Conservation (phyloP, 2,888 invertebrate species). For the Catonia carolina region DNA sequence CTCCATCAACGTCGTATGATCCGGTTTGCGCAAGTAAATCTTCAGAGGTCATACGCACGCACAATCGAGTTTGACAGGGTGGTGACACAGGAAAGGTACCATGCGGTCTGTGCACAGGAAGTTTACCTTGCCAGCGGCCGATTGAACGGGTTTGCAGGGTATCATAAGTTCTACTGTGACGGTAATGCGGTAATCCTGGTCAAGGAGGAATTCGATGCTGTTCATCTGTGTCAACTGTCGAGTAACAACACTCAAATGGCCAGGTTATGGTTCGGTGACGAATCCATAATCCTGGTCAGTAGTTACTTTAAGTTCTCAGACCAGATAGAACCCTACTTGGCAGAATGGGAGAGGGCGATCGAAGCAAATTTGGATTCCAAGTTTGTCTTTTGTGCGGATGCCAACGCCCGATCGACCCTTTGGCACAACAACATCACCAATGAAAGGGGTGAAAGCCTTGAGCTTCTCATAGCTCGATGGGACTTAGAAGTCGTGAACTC, state of each 20-base stretch:
- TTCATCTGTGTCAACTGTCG: not conserved
- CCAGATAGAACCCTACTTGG: no score
- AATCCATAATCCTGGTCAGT: no score
- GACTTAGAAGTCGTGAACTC: not conserved
- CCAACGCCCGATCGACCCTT: not conserved
- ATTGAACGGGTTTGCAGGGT: no score
- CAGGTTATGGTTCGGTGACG: no score
- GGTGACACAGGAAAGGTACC: not conserved
- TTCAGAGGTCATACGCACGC: not conserved
- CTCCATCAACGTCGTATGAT: not conserved
- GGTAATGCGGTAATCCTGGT: no score
- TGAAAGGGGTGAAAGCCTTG: not conserved
- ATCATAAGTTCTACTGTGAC: no score
- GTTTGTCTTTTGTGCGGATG: not conserved
- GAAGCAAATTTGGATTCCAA: no score
- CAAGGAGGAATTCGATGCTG: not conserved
- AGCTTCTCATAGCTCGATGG: not conserved
- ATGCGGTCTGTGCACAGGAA: not conserved
- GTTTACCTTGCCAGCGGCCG: no score
- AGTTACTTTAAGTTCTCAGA: no score
- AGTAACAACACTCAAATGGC: no score
- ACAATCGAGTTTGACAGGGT: not conserved
- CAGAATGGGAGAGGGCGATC: no score
- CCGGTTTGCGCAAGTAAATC: not conserved
- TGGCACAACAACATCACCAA: not conserved